Conservation (phyloP, 1,140 invertebrate genomes). For the Drosophila hydei region DNA sequence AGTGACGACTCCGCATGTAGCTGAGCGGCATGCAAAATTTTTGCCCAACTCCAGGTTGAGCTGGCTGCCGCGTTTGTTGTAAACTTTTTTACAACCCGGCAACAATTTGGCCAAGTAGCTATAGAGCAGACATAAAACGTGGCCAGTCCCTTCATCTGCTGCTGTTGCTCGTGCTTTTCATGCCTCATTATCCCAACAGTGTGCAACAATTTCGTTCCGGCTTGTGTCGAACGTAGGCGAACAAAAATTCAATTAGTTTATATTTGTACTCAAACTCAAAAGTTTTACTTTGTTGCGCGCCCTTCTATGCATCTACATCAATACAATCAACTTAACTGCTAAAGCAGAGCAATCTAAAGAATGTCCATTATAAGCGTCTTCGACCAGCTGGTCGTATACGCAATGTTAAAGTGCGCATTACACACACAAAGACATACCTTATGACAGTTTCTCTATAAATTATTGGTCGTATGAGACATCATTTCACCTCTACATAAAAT, state of each 20-base stretch:
- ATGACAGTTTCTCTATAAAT: no score
- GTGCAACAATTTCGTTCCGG: conserved; percentile 55
- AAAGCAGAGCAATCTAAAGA: not conserved
- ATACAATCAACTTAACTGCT: not conserved
- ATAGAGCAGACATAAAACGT: conserved; percentile 48
- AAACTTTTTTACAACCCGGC: conserved; percentile 59
- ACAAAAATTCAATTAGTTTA: conserved; percentile 57
- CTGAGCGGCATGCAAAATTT: conserved; percentile 58
- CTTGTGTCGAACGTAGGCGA: conserved; percentile 1
- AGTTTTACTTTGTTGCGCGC: conserved; percentile 2
- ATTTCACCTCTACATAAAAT: no score
- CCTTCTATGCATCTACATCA: not conserved
- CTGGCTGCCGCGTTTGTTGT: conserved; percentile 38
- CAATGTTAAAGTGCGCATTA: no score
- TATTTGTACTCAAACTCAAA: conserved; percentile 34
- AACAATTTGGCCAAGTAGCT: conserved; percentile 75
- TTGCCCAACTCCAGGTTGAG: conserved; percentile 29
- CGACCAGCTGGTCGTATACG: no score
- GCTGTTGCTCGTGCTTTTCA: conserved; percentile 46
- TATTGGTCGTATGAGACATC: no score
- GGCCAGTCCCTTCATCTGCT: conserved; percentile 2
- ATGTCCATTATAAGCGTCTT: not conserved
- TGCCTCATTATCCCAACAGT: conserved; percentile 70
- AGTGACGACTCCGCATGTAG: conserved; percentile 26
- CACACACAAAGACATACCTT: no score